These are phyloP conservation scores for Eubucco bourcierii DNA, from an alignment of 2,113 vertebrate species.

Conservation along the genomic window DNA sequence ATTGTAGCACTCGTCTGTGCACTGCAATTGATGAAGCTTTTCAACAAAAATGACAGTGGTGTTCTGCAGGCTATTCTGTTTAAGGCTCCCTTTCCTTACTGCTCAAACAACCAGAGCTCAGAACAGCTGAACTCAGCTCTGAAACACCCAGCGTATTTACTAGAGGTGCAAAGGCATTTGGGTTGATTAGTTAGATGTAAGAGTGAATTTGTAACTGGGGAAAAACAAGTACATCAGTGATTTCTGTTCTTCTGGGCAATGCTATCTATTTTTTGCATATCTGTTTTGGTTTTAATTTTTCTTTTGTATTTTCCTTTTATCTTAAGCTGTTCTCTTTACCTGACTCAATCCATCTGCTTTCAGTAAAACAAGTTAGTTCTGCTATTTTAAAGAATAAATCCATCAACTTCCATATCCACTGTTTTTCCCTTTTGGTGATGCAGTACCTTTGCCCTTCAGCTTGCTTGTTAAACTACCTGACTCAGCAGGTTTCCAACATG, in stretches of 20 bases:
- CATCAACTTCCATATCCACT: not conserved
- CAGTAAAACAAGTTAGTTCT: constrained; percentile 37
- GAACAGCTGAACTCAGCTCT: not conserved
- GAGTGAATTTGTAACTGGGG: no score
- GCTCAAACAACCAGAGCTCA: not conserved
- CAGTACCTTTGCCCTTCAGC: constrained; percentile 47
- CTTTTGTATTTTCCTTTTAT: not conserved
- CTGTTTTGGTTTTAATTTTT: not conserved
- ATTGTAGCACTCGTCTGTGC: constrained; percentile 1
- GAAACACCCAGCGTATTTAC: not conserved
- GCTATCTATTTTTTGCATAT: not conserved
- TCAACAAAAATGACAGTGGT: not conserved
- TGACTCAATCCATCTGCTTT: not conserved
- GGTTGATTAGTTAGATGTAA: not conserved
- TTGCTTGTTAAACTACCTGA: constrained; percentile 52
- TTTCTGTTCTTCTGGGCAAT: not conserved
- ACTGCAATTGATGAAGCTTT: constrained; percentile 10
- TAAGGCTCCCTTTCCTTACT: not conserved
- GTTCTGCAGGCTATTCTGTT: constrained; percentile 16
- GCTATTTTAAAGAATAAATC: constrained; percentile 13
- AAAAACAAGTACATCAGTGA: not conserved
- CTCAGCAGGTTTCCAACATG: constrained; percentile 48
- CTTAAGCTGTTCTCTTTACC: not conserved
- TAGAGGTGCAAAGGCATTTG: not conserved
- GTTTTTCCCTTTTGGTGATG: constrained; percentile 7